phyloP scores from a whole-genome alignment of 2,113 vertebrate species.

The Oceanites oceanicus region DNA sequence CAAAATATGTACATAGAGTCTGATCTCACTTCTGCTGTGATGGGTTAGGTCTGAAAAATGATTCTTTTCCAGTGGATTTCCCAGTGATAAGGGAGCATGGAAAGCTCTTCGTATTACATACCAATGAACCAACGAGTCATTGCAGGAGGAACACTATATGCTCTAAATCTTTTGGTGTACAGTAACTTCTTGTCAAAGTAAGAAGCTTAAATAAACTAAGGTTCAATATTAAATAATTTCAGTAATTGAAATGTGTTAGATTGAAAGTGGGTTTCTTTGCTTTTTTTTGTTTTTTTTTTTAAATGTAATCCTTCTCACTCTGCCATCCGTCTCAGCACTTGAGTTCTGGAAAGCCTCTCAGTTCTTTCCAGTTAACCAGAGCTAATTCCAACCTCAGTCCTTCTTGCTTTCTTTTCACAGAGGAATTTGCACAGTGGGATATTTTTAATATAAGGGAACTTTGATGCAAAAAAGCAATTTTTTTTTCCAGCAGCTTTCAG shows the following conservation, averaged over 20 bases:
- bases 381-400: neutral
- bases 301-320: neutral
- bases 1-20: neutral
- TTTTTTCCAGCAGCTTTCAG: slow-evolving; percentile 36
- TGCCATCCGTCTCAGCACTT: neutral
- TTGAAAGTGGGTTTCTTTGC: neutral
- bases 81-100: neutral
- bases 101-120: neutral
- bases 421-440: slow-evolving; percentile 8
- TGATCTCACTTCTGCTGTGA: slow-evolving; percentile 14
- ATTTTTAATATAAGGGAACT: slow-evolving; percentile 12
- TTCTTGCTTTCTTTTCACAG: slow-evolving; percentile 34
- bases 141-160: neutral
- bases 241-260: slow-evolving; percentile 1
- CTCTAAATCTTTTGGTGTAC: neutral
- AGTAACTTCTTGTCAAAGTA: neutral
- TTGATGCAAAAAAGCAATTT: slow-evolving; percentile 54
- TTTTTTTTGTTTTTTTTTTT: neutral
- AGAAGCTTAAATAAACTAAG: slow-evolving; percentile 29
- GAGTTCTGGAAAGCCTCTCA: slow-evolving; percentile 21
- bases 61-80: slow-evolving; percentile 18
- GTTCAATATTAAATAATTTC: neutral
- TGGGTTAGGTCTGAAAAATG: neutral
- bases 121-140: neutral
- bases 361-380: slow-evolving; percentile 34